These are phyloP conservation scores for Peromyscus nudipes DNA, from an alignment of 2,797 vertebrate genomes.

Conservation along the genomic window DNA sequence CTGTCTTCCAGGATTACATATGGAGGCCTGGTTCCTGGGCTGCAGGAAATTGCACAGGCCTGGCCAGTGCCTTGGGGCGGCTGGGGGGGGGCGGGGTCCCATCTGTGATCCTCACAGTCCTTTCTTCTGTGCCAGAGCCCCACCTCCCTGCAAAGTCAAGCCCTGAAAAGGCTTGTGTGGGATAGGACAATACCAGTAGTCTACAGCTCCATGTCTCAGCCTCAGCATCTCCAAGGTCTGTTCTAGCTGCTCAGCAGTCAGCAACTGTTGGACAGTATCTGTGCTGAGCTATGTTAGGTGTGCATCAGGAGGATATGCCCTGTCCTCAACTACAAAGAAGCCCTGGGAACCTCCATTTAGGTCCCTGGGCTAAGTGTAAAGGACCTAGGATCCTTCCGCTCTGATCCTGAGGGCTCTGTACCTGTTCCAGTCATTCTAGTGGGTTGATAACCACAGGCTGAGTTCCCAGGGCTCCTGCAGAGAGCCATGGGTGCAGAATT, in stretches of 20 bases:
- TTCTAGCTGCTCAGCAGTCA: background rate
- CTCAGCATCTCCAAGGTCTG: background rate
- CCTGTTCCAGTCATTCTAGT: background rate
- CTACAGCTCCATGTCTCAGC: background rate
- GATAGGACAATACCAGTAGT: background rate
- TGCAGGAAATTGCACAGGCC: conserved; percentile 83
- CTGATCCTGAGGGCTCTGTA: background rate
- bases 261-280: background rate
- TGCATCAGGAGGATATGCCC: background rate
- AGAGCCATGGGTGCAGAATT: background rate
- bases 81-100: background rate
- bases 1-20: conserved; percentile 41
- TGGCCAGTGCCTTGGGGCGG: conserved; percentile 58
- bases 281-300: background rate
- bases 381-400: background rate
- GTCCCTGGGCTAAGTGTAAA: background rate
- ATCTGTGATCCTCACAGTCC: conserved; percentile 38
- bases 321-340: background rate
- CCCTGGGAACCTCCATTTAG: background rate
- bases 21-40: conserved; percentile 82
- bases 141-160: background rate
- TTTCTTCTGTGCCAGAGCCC: background rate
- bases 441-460: no score
- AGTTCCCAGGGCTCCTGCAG: background rate
- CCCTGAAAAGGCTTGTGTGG: background rate